Evolutionary conservation across 1,140 invertebrate species (phyloP).

Genomic region (Holotrichia oblita): DNA sequence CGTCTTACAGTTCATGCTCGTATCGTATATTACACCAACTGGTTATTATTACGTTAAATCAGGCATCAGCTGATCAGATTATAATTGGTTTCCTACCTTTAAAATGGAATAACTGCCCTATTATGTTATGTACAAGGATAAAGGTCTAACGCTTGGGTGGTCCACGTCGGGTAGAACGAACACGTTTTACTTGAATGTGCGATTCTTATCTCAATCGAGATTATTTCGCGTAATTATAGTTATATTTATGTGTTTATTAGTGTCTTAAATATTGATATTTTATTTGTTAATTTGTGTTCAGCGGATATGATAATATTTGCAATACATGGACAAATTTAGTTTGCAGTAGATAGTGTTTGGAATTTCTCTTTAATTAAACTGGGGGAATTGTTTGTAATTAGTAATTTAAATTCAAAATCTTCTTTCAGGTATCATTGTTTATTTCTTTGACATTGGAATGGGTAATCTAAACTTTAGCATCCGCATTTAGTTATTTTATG

Average conservation of each 20-base stretch:
- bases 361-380: background rate
- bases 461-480: too few species aligned
- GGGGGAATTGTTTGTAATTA: background rate
- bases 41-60: conserved; percentile 27
- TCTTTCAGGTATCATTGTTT: too few species aligned
- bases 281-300: conserved; percentile 15
- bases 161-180: background rate
- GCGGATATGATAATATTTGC: background rate
- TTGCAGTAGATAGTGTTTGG: too few species aligned
- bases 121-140: conserved; percentile 30
- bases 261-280: conserved; percentile 35
- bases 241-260: conserved; percentile 34
- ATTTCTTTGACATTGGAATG: too few species aligned
- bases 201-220: conserved; percentile 33
- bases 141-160: conserved; percentile 18
- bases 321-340: background rate
- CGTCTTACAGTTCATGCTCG: background rate
- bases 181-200: conserved; percentile 34
- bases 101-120: conserved; percentile 14
- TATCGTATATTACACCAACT: background rate
- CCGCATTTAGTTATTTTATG: too few species aligned
- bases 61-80: conserved; percentile 2
- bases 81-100: conserved; percentile 33
- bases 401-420: background rate
- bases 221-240: conserved; percentile 26